Base-by-base conservation (phyloP, 1,140 invertebrate species). In the Solenopsis fugax region DNA sequence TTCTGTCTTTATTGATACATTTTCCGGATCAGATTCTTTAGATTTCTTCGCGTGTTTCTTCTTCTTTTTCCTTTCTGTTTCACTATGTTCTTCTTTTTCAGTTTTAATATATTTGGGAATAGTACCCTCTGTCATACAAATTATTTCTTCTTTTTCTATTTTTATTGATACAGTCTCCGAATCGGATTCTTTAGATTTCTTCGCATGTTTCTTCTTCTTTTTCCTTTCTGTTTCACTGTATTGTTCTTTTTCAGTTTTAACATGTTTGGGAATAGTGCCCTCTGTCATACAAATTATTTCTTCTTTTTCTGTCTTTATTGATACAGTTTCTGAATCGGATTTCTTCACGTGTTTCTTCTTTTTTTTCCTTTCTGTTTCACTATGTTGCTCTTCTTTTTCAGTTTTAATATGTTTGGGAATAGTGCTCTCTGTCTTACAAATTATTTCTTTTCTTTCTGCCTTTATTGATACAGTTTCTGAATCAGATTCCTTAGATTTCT, bases 21-120 rank as follows among this genome's bases (percentile, higher is more conserved):
- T 72, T 60, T 76, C 41, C 6, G 29, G 9, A 62, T 82, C 58
- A 45, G 37, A 50, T 67, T 72, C 13, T 24, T 18, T 58, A 73
- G 69, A 81, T 88, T 88, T 84, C 4, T 89, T 80, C 50, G 50
- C 16, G 58, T 84, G 67, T 80, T 84, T 80, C 41, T 88, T 82
- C n/a, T 18, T 64, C 72, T 58, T 76, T 58, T 58, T 71, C 16
- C 10, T 50, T 2, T 58, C 52, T 24, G 12, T 56, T 76, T 76
- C 34, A 52, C 1, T 29, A 34, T 9, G 6, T 73, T 73, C 9
- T 5, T 73, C 9, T 34, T 77, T 9, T 64, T 29, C 21, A 48
- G 1, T 21, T 64, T 78, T 64, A 48, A 48, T 64, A 37, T 13
- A 0, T 34, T 10, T 18, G 13, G 18, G 2, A 50, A 34, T n/a